Evolutionary conservation across 2,113 vertebrate genomes (phyloP), one percentile per base, ranked within the genome.

Genomic region (Circaetus gallicus): DNA sequence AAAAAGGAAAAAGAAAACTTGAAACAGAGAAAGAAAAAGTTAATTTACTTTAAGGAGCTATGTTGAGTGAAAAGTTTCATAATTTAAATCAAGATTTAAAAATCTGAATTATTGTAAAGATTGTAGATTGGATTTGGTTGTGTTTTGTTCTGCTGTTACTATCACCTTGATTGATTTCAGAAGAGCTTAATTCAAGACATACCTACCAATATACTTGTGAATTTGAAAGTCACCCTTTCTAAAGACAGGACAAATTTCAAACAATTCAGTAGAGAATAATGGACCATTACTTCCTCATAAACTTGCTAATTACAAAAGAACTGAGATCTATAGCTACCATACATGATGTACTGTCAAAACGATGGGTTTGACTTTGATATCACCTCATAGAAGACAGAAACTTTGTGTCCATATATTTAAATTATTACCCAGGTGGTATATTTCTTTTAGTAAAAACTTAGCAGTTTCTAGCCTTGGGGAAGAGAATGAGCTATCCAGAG

Each of bases 291-390:
- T 84, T 79, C 56, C 86, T 96, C 89, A 96, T 97, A 97, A 97
- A 95, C 78, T 89, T 97, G 47, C 36, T 96, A 97, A 97, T 97
- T 97, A 93, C 43, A 49, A 81, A 95, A 93, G 11, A 38, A 95
- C 49, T 79, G 36, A 94, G 73, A 92, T 96, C 53, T 91, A 92
- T 63, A 77, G 43, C 58, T 96, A 86, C 67, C 79, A 63, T 76
- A 76, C 69, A 89, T 86, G 76, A 95, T 72, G 49, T 82, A 92
- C 14, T 70, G 80, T 86, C 85, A 94, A 92, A 84, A 90, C 20
- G 8, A 79, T 79, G 56, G n/a, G 15, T 96, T 96, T 91, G 89
- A 90, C 83, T 93, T 96, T 97, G 62, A 40, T 77, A 67, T 87
- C 32, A 83, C 77, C 59, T 96, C 43, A 86, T 8, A 94, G 71